Evolutionary conservation across 1,140 invertebrate genomes (phyloP), one percentile per base, ranked within the genome.

Genomic region (Diachasma alloeum): DNA sequence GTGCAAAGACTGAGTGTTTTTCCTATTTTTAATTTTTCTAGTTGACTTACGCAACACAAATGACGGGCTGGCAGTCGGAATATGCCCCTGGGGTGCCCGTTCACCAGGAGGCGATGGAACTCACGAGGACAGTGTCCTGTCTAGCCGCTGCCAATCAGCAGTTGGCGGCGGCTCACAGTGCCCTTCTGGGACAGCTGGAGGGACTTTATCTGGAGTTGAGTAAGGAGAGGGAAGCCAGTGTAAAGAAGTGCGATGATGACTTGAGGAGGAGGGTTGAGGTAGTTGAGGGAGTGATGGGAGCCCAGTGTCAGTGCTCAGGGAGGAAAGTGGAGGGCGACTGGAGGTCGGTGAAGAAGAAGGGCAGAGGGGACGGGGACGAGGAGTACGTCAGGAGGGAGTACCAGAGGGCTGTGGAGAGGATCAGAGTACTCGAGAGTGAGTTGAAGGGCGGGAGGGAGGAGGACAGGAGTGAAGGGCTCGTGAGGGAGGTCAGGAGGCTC

Each of bases 131-230:
- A 5, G 84, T 90, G 42, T 86, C 87, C 2, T 83, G 86, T 75
- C 75, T 90, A 11, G 87, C 88, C 0, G 78, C 83, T 9, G 85
- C 88, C 0, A 90, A 89, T 81, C 86, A 89, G 39, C 87, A 89
- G 74, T 79, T 89, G 39, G 85, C 86, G 0, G 70, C 82, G 0
- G 85, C 85, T 0, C 85, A 90, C 70, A 86, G 76, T 67, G 81
- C 83, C 4, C 85, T 85, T 0, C n/a, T 90, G 4, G 77, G 76
- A 6, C 87, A 88, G 46, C 73, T 88, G 69, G 86, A 89, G 31
- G 74, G 81, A 4, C 72, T 88, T 6, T 88, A 89, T 72, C 22
- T 80, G 0, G 84, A 87, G 17, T 46, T 89, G 15, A 81, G 78
- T 31, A 84, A 78, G 19, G 82, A 78, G 31, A 80, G 39, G 9